phyloP scores from a whole-genome alignment of 2,888 invertebrate genomes.

The Polia nebulosa region DNA sequence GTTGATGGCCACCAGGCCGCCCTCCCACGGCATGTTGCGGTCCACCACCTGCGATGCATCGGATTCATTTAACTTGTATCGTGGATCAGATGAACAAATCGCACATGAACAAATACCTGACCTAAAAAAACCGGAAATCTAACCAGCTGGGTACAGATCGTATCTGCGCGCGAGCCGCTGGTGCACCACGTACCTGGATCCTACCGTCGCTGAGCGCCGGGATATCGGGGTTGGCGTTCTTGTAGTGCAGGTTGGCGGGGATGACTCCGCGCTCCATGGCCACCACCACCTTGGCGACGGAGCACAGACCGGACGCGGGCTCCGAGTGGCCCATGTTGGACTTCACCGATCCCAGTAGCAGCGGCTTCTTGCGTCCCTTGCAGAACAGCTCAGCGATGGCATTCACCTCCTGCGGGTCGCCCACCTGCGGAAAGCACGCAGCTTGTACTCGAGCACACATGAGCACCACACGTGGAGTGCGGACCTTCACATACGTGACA shows the following conservation, averaged over 20 bases:
- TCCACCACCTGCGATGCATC: constrained; percentile 93
- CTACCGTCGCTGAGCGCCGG: constrained; percentile 97
- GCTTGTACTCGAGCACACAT: neutral
- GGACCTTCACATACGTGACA: neutral
- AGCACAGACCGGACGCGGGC: constrained; percentile 97
- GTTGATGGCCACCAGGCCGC: constrained; percentile 98
- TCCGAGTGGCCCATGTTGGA: constrained; percentile 99
- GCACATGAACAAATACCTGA: neutral
- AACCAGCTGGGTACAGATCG: no score
- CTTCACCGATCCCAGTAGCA: constrained; percentile 98
- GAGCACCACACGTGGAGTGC: neutral
- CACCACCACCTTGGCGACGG: constrained; percentile 96
- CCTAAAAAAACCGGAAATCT: neutral
- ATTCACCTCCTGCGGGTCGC: constrained; percentile 99
- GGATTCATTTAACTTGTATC: neutral
- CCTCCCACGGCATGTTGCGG: constrained; percentile 95
- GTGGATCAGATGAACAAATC: neutral
- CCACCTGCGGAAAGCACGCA: constrained; percentile 89
- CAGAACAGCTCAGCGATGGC: constrained; percentile 98
- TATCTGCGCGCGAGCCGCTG: no score
- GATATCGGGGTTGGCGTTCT: constrained; percentile 96
- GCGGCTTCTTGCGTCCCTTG: constrained; percentile 94
- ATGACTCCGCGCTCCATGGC: constrained; percentile 98
- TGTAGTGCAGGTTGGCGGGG: constrained; percentile 97
- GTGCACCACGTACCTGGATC: constrained; percentile 90